Base-by-base conservation (phyloP, 2,888 invertebrate genomes). In the Caenorhabditis imperialis region DNA sequence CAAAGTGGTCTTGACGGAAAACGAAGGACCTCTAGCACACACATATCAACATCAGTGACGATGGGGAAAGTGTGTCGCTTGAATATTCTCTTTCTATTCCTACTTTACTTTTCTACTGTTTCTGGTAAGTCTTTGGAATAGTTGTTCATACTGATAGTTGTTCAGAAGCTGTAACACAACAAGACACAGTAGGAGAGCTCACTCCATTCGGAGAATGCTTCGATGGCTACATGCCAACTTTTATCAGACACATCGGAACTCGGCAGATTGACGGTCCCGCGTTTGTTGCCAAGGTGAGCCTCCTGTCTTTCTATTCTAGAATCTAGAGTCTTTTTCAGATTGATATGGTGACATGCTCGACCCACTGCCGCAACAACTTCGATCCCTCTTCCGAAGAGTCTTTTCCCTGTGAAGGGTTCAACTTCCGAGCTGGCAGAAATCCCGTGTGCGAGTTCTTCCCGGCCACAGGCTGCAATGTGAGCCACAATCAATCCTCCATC, bases 391-490 rank as follows among this genome's bases (percentile, higher is more conserved):
- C 70, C 7, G 81, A 80, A n/a, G 73, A 62, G 23, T 33, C 55
- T 7, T 72, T 81, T 25, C 79, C 76, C 8, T 83, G 81, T 48
- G 58, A 58, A 47, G 81, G 79, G 0, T 82, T 83, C 74, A 83
- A 83, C 40, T 77, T 75, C 51, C 70, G 78, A 14, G 75, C 77
- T n/a, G 79, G 77, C 1, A 48, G 73, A 25, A 70, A 63, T 42
- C 82, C 82, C 0, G 67, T 70, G 1, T 83, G 83, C 53, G 76
- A 82, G 42, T 82, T 83, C 53, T 81, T 82, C 53, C 63, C 77
- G 3, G 40, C 60, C 8, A 69, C 74, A 25, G 67, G 57, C 33
- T 53, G 23, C 33, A 47, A 51, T 33, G 58, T 73, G 18, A 25
- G 20, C n/a, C n/a, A n/a, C n/a, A n/a, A n/a, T n/a, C n/a, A n/a